Base-by-base conservation (phyloP, 2,113 vertebrate genomes). In the Bubo bubo region DNA sequence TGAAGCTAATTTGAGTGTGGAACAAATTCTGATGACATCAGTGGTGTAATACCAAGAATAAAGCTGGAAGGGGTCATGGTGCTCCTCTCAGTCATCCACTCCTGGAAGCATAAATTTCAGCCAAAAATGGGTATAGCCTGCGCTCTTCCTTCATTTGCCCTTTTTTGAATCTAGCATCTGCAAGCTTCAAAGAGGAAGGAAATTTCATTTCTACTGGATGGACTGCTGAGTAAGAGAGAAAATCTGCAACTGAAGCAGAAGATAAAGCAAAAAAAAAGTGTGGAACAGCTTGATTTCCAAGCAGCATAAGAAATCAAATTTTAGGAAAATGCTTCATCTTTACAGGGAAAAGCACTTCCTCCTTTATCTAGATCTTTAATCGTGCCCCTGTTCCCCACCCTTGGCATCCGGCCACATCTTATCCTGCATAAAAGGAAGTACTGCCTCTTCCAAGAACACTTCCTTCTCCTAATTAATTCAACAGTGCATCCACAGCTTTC, bases 391-490 rank as follows among this genome's bases (percentile, higher is more conserved):
- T 73, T 88, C 84, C 53, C 84, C 74, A 74, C 74, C 84, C 75
- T 76, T 95, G 87, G 94, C 93, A 96, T 35, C 67, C 56, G 71
- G 87, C 93, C 64, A 20, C 45, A 5, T 89, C 86, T 92, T 80
- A 88, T 72, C 81, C 95, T 94, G 85, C 95, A 84, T 67, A 84
- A 97, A 90, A 96, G 95, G 97, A 98, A 98, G 86, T 74, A 93
- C 92, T 98, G 88, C 87, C 75, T 97, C 93, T 97, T 98, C 97
- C 95, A 96, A 97, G 95, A 97, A 92, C 89, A 97, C 85, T 98
- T 97, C 97, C 96, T 95, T 80, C 94, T 97, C 68, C 82, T 96
- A 92, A 95, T 97, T 97, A 97, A 96, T 96, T 97, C 86, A 93
- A 76, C 93, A 95, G 77, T 35, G 70, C 84, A 59, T 83, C 86